A percentile compares a stretch with the other conserved stretches of the same genome.
Evolutionary conservation across 1,140 invertebrate species (phyloP).

Genomic region (Homalodisca vitripennis): DNA sequence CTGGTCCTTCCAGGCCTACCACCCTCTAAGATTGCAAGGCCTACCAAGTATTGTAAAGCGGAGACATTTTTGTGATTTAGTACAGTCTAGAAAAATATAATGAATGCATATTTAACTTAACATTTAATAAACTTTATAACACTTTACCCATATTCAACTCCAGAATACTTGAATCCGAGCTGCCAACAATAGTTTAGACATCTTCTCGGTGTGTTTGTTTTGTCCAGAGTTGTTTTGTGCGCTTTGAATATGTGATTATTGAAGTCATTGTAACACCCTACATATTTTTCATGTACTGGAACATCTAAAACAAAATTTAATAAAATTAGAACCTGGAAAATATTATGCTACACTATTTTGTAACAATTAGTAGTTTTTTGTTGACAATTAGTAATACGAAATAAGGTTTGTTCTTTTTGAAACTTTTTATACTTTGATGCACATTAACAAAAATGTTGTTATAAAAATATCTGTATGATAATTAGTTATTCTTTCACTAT

Average conservation of each 20-base stretch:
- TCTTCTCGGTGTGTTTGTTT: constrained; percentile 34
- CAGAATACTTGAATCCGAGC: constrained; percentile 30
- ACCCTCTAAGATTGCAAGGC: too few relatives aligned
- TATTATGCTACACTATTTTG: background rate
- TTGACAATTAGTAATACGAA: background rate
- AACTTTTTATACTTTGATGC: background rate
- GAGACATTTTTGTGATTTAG: too few relatives aligned
- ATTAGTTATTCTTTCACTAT: background rate
- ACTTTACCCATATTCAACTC: constrained; percentile 36
- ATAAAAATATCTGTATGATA: background rate
- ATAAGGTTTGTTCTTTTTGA: background rate
- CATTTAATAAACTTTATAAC: too few relatives aligned
- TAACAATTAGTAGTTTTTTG: background rate
- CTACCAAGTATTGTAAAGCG: too few relatives aligned
- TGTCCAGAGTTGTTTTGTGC: constrained; percentile 19
- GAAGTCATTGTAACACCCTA: constrained; percentile 36
- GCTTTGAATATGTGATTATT: constrained; percentile 18
- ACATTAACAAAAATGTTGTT: background rate
- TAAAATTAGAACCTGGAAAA: background rate
- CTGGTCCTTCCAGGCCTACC: too few relatives aligned
- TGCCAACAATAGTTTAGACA: constrained; percentile 37
- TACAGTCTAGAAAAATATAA: too few relatives aligned
- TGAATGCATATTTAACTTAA: too few relatives aligned
- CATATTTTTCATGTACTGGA: constrained; percentile 22
- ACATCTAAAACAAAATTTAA: constrained; percentile 16